phyloP scores from a whole-genome alignment of 2,113 vertebrate species.

The Elephantulus edwardii region DNA sequence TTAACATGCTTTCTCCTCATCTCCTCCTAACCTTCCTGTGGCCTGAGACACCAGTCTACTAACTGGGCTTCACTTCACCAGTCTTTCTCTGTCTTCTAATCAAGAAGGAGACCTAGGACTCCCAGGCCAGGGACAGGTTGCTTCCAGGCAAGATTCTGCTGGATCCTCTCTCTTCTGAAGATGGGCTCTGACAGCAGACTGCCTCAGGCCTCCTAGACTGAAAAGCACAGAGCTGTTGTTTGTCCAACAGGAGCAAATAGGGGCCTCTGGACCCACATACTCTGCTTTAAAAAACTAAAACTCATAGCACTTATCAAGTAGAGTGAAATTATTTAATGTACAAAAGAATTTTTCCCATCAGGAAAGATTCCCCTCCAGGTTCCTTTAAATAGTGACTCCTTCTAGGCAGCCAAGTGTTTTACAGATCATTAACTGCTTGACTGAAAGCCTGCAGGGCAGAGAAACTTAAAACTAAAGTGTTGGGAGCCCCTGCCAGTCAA shows the following conservation, averaged over 20 bases:
- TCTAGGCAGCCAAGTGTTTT: slow-evolving; percentile 60
- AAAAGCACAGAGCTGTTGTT: not conserved
- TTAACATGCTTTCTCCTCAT: not conserved
- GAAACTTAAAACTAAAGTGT: slow-evolving; percentile 72
- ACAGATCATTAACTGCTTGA: slow-evolving; percentile 77
- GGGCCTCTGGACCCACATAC: not conserved
- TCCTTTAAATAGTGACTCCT: slow-evolving; percentile 74
- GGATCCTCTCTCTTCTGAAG: not conserved
- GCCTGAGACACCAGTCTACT: not conserved
- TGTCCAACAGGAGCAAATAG: not conserved
- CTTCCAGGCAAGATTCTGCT: not conserved
- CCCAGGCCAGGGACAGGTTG: not conserved
- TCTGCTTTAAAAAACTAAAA: slow-evolving; percentile 15
- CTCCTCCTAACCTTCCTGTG: not conserved
- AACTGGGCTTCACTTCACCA: not conserved
- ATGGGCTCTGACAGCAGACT: not conserved
- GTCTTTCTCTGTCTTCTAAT: not conserved
- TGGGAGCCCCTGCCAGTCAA: slow-evolving; percentile 71
- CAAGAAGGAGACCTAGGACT: not conserved
- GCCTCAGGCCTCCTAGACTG: not conserved
- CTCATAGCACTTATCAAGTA: not conserved
- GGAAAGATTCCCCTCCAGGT: slow-evolving; percentile 64
- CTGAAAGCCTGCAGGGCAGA: slow-evolving; percentile 64
- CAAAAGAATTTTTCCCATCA: slow-evolving; percentile 62
- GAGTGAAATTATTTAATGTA: slow-evolving; percentile 61